phyloP scores from a whole-genome alignment of 1,140 invertebrate genomes.

The Leptinotarsa texana region DNA sequence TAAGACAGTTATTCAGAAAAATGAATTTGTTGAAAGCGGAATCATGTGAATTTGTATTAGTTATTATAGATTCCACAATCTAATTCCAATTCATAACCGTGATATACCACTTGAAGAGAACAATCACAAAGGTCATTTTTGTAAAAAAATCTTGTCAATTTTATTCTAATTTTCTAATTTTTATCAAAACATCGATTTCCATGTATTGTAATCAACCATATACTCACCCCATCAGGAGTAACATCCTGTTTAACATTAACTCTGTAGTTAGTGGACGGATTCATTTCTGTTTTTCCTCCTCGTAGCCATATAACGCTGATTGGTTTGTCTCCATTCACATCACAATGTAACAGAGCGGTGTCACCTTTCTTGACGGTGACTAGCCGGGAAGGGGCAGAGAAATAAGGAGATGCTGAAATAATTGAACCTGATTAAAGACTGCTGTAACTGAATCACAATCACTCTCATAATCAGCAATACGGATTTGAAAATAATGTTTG shows the following conservation, averaged over 20 bases:
- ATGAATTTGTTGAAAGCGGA: background rate
- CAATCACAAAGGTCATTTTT: no score
- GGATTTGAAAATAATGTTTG: background rate
- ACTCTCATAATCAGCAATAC: background rate
- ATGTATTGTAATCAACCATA: no score
- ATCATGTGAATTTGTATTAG: no score
- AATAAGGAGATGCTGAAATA: slow-evolving; percentile 70
- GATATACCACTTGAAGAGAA: no score
- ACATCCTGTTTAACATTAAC: slow-evolving; percentile 71
- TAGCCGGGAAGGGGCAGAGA: slow-evolving; percentile 68
- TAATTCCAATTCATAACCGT: no score
- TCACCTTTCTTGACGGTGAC: slow-evolving; percentile 76
- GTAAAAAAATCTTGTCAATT: background rate
- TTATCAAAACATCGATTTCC: no score
- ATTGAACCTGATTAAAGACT: background rate
- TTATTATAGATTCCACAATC: no score
- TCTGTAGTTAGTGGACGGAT: slow-evolving; percentile 69
- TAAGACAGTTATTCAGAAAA: background rate
- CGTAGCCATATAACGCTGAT: slow-evolving; percentile 77
- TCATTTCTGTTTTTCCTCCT: slow-evolving; percentile 68
- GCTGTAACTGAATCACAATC: background rate
- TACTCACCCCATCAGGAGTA: slow-evolving; percentile 65
- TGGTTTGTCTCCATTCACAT: slow-evolving; percentile 82
- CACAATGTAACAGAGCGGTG: slow-evolving; percentile 73
- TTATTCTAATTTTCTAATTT: no score